Percentiles rank a stretch among this genome's conserved stretches.
phyloP scores from a whole-genome alignment of 2,888 invertebrate genomes.

The Agrochola circellaris region DNA sequence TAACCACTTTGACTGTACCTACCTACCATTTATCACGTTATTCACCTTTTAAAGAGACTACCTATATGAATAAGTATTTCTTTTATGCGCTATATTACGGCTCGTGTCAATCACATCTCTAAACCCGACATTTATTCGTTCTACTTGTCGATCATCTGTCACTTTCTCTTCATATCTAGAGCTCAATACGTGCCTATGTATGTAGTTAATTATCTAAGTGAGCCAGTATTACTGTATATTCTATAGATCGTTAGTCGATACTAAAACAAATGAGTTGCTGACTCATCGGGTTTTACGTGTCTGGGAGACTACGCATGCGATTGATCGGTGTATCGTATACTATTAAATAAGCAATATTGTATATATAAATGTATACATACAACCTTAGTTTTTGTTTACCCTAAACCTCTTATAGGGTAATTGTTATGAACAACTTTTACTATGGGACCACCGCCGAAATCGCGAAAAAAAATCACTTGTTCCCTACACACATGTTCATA shows the following conservation, averaged over 20 bases:
- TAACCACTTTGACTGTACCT: not conserved
- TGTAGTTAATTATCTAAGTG: not conserved
- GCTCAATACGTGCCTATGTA: not conserved
- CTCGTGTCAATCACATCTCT: slow-evolving; percentile 32
- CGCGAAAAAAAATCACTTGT: too few species aligned
- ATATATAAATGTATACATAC: too few species aligned
- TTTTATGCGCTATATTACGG: slow-evolving; percentile 17
- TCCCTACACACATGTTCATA: too few species aligned
- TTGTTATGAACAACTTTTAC: too few species aligned
- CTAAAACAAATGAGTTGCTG: slow-evolving; percentile 38
- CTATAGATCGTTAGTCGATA: slow-evolving; percentile 19
- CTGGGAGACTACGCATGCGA: slow-evolving; percentile 32
- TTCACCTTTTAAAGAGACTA: slow-evolving; percentile 6
- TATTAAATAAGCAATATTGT: too few species aligned
- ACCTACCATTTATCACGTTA: slow-evolving; percentile 15
- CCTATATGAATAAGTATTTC: not conserved
- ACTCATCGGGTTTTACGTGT: slow-evolving; percentile 44
- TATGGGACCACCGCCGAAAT: too few species aligned
- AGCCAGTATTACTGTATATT: not conserved
- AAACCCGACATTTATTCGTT: slow-evolving; percentile 27
- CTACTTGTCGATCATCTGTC: not conserved
- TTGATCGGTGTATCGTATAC: not conserved
- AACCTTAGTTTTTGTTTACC: too few species aligned
- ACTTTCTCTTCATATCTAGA: slow-evolving; percentile 37
- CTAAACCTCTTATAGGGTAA: too few species aligned